Base-by-base conservation (phyloP, 2,888 invertebrate species). In the Callyntrura guangdongensis region DNA sequence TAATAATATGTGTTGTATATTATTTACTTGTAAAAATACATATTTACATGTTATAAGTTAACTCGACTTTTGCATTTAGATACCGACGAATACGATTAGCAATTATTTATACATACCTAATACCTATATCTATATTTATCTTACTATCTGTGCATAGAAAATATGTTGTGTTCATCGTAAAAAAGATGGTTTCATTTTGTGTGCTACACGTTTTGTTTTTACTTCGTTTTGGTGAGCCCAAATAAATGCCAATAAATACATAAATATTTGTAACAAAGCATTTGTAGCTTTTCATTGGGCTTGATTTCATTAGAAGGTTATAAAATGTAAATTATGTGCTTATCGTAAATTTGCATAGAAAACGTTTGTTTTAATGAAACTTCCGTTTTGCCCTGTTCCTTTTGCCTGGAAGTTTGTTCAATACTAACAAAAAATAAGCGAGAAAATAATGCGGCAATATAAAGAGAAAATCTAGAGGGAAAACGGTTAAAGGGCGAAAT, bases 181-280 rank as follows among this genome's bases (percentile, higher is more conserved):
- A 49, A n/a, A 79, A 12, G 77, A 47, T 83, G 89, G 82, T 89
- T 89, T 89, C 84, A 67, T 89, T 86, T 89, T 89, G 89, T 89
- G 89, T 89, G 89, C 89, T 89, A 89, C 83, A 79, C 22, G 77
- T 69, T 85, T 67, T 79, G 77, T 89, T 89, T 89, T 89, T 77
- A 89, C 22, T 89, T 85, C 27, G 36, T 61, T 47, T 64, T 49
- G 84, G 74, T 85, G 84, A 85, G 84, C 85, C 89, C 89, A 89
- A 89, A 89, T 89, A 89, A 79, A 85, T 89, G 89, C 89, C 89
- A 89, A 89, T 89, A 86, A 89, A 89, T 85, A 86, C 49, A 86
- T 86, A 86, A 84, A 86, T 79, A 77, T 53, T 89, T 89, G 84
- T 89, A 89, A 84, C 84, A 85, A 89, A 72, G 67, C 69, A 61